Percentiles rank a stretch among this genome's conserved stretches.
These are phyloP conservation scores for Nezara viridula DNA, from an alignment of 2,888 invertebrate genomes.

Conservation along the genomic window DNA sequence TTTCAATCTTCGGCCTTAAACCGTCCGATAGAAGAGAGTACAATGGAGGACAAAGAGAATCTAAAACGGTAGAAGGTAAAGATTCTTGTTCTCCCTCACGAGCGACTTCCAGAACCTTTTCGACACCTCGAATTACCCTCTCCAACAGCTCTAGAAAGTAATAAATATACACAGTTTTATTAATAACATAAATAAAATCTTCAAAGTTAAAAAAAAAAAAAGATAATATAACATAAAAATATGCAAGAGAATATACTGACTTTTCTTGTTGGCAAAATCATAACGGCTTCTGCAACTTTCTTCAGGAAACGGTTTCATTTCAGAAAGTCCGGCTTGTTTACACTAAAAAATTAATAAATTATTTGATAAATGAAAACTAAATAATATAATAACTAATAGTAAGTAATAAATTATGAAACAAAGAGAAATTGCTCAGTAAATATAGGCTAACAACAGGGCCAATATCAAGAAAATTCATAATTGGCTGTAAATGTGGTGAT, in stretches of 20 bases:
- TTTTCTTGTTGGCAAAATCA: constrained; percentile 57
- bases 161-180: constrained; percentile 23
- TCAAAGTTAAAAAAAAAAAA: no score
- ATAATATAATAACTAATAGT: neutral
- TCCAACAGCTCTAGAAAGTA: constrained; percentile 76
- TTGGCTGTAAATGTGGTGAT: no score
- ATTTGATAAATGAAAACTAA: neutral
- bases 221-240: neutral
- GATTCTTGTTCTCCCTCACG: constrained; percentile 75
- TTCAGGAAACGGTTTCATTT: constrained; percentile 52
- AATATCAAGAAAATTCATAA: no score
- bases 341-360: constrained; percentile 55
- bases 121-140: constrained; percentile 82
- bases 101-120: constrained; percentile 74
- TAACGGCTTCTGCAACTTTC: constrained; percentile 55
- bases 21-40: constrained; percentile 89
- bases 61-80: constrained; percentile 73
- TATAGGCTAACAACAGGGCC: no score
- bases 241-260: no score
- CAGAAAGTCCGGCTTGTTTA: constrained; percentile 50
- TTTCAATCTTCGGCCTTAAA: constrained; percentile 83
- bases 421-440: no score
- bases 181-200: neutral
- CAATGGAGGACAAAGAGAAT: constrained; percentile 85
- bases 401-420: neutral